These are phyloP conservation scores for Probosciger aterrimus DNA, from an alignment of 2,113 vertebrate genomes.

Conservation along the genomic window DNA sequence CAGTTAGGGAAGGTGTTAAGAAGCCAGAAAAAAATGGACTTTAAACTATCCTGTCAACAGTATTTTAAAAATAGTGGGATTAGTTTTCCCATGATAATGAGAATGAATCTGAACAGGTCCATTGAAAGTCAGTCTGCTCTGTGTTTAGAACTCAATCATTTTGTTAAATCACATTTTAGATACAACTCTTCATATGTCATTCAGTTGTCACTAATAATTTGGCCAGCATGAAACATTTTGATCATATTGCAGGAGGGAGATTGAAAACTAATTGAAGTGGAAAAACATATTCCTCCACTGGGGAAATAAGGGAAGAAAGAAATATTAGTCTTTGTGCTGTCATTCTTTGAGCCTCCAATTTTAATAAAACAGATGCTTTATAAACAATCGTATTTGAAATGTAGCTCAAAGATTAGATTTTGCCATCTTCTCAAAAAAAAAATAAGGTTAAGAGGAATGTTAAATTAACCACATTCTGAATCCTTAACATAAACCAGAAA, in stretches of 20 bases:
- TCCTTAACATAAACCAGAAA: background rate
- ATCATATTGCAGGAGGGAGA: conserved; percentile 24
- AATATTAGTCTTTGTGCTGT: conserved; percentile 12
- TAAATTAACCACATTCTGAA: background rate
- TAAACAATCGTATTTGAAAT: background rate
- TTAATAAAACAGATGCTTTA: conserved; percentile 20
- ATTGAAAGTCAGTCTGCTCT: background rate
- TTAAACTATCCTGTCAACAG: background rate
- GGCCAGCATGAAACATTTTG: conserved; percentile 4
- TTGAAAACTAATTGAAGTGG: conserved; percentile 42
- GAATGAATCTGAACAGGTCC: background rate
- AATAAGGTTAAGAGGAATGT: background rate
- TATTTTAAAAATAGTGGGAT: background rate
- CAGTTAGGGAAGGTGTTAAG: background rate
- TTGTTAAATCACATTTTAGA: conserved; percentile 27
- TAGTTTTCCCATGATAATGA: background rate
- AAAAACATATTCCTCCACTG: conserved; percentile 36
- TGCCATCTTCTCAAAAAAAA: background rate
- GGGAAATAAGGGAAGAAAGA: conserved; percentile 49
- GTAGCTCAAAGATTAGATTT: background rate
- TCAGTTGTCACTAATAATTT: conserved; percentile 21
- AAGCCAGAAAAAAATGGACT: background rate
- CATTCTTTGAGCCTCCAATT: background rate
- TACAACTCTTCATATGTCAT: background rate
- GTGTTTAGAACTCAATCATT: background rate